These are phyloP conservation scores for Xestia sexstrigata DNA, from an alignment of 2,888 invertebrate species.

Conservation along the genomic window DNA sequence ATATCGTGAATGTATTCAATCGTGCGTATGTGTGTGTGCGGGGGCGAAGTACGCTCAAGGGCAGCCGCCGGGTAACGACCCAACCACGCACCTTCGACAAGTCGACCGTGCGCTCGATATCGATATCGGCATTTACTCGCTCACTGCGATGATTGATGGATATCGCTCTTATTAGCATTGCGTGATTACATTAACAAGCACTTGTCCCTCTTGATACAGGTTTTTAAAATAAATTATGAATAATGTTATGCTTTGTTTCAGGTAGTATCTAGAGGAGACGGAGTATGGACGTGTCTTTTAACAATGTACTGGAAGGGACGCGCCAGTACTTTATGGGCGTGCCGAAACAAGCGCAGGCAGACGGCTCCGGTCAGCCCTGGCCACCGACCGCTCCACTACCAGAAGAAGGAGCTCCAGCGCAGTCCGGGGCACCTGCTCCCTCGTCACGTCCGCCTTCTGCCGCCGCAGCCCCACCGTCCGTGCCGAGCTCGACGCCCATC, in stretches of 20 bases:
- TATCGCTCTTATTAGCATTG: constrained; percentile 38
- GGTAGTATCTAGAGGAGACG: constrained; percentile 78
- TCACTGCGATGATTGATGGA: constrained; percentile 61
- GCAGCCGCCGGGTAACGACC: constrained; percentile 86
- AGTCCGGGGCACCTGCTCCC: constrained; percentile 86
- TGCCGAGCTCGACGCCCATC: constrained; percentile 76
- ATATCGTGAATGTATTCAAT: constrained; percentile 56
- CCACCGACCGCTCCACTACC: constrained; percentile 78
- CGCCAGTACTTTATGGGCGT: constrained; percentile 96
- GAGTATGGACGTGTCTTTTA: constrained; percentile 94
- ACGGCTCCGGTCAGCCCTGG: constrained; percentile 84
- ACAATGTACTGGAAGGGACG: constrained; percentile 96
- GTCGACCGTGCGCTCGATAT: constrained; percentile 68
- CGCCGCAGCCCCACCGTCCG: constrained; percentile 85
- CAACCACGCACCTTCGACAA: constrained; percentile 75
- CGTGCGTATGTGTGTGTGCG: constrained; percentile 67
- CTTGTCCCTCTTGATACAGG: constrained; percentile 11
- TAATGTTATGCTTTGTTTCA: constrained; percentile 70
- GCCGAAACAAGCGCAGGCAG: constrained; percentile 90
- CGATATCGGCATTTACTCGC: constrained; percentile 59
- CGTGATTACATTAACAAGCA: constrained; percentile 30
- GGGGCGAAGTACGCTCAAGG: constrained; percentile 88
- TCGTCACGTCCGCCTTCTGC: constrained; percentile 88
- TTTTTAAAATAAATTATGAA: constrained; percentile 2
- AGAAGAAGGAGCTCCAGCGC: constrained; percentile 85